Percentiles rank a stretch among this genome's conserved stretches.
Conservation (phyloP, 2,888 invertebrate genomes). For the Lasioglossum morio region DNA sequence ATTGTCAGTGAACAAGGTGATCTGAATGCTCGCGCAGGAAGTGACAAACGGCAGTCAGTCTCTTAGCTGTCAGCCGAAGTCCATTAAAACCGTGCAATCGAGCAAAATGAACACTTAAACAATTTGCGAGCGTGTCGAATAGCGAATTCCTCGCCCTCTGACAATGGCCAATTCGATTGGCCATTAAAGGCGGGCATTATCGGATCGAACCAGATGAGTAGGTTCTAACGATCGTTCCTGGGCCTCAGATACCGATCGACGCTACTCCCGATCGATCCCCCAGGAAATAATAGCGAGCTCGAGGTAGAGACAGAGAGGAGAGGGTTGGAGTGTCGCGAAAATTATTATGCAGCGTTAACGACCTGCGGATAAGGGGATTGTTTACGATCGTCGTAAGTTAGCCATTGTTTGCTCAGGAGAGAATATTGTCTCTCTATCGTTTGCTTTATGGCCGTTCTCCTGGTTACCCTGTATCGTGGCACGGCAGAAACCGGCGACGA, state of each 20-base stretch:
- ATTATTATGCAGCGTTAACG: conserved; percentile 77
- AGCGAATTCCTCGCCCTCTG: background rate
- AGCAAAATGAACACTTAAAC: background rate
- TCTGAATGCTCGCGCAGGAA: background rate
- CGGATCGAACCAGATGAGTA: conserved; percentile 11
- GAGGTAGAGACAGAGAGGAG: conserved; percentile 2
- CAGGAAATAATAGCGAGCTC: conserved; percentile 20
- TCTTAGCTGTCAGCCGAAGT: background rate
- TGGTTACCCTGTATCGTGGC: conserved; percentile 61
- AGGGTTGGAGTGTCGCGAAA: conserved; percentile 52
- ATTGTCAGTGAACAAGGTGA: background rate
- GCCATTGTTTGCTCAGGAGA: conserved; percentile 75
- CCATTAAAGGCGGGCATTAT: conserved; percentile 2
- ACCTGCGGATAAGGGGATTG: conserved; percentile 76
- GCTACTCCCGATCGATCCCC: conserved; percentile 41
- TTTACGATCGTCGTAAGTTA: conserved; percentile 75
- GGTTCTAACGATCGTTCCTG: conserved; percentile 8
- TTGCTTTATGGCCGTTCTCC: conserved; percentile 72
- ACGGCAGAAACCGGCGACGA: conserved; percentile 30
- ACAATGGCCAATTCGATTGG: background rate
- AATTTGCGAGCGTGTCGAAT: background rate
- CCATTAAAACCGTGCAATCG: background rate
- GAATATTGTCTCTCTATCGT: conserved; percentile 77
- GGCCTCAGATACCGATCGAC: conserved; percentile 11
- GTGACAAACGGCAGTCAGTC: background rate